A percentile compares a stretch with the other conserved stretches of the same genome.
Evolutionary conservation across 2,888 invertebrate genomes (phyloP).

Genomic region (Cosmopolites sordidus): DNA sequence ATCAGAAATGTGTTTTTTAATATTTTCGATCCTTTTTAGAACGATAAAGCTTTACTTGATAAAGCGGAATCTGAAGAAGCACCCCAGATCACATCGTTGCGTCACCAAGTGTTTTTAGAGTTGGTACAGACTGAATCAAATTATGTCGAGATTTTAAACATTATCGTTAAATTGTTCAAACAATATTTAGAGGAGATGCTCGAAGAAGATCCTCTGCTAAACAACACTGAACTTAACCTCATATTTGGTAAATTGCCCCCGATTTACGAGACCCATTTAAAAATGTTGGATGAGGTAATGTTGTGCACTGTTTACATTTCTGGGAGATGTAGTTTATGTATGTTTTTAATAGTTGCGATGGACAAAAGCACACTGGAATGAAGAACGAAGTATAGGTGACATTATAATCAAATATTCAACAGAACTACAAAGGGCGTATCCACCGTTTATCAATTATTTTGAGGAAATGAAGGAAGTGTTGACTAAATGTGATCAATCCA

Average conservation of each 20-base stretch:
- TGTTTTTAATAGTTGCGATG: slow-evolving; percentile 18
- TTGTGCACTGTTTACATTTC: too few relatives aligned
- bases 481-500: slow-evolving; percentile 82
- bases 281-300: slow-evolving; percentile 60
- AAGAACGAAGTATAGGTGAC: slow-evolving; percentile 69
- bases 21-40: slow-evolving; percentile 13
- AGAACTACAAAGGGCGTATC: slow-evolving; percentile 89
- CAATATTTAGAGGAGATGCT: slow-evolving; percentile 84
- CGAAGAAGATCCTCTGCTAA: slow-evolving; percentile 76
- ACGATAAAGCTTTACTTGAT: slow-evolving; percentile 46
- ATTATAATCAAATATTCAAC: slow-evolving; percentile 79
- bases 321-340: too few relatives aligned
- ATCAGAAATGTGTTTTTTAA: too few relatives aligned
- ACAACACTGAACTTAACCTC: slow-evolving; percentile 87
- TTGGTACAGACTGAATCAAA: slow-evolving; percentile 95
- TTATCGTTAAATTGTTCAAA: slow-evolving; percentile 91
- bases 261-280: slow-evolving; percentile 89
- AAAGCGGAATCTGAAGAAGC: slow-evolving; percentile 53
- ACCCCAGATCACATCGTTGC: slow-evolving; percentile 64
- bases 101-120: slow-evolving; percentile 82
- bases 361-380: slow-evolving; percentile 69
- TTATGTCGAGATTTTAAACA: slow-evolving; percentile 91
- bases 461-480: slow-evolving; percentile 95
- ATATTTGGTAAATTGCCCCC: slow-evolving; percentile 95
- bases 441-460: slow-evolving; percentile 97